Evolutionary conservation across 2,888 invertebrate genomes (phyloP).

Genomic region (Athetis lepigone): DNA sequence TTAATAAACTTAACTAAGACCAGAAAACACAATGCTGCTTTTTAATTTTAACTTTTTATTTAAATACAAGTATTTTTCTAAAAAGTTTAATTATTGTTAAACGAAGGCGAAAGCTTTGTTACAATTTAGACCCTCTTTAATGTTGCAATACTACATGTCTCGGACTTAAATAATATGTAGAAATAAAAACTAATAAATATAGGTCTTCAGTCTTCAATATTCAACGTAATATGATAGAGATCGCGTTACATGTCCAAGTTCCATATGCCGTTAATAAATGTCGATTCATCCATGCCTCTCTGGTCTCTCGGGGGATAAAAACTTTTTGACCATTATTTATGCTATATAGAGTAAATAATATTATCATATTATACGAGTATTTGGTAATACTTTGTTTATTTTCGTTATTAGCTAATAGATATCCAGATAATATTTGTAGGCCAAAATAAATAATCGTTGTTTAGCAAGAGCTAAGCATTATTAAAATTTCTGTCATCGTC

Average conservation of each 20-base stretch:
- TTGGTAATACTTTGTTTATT: neutral
- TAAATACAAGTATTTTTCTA: neutral
- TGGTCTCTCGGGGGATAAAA: conserved; percentile 26
- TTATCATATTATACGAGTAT: conserved; percentile 13
- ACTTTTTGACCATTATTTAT: conserved; percentile 55
- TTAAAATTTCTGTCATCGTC: too few species aligned
- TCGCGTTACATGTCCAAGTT: conserved; percentile 39
- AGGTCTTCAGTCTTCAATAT: neutral
- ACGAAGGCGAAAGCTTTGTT: neutral
- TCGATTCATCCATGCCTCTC: conserved; percentile 48
- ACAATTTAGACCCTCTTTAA: neutral
- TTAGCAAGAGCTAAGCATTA: too few species aligned
- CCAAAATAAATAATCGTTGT: too few species aligned
- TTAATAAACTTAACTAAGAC: too few species aligned
- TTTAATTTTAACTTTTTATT: neutral
- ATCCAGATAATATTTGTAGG: neutral
- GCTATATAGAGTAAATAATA: conserved; percentile 23
- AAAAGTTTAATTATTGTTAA: neutral
- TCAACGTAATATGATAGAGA: conserved; percentile 4
- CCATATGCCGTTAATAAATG: conserved; percentile 48
- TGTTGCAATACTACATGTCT: neutral
- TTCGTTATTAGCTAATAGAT: neutral
- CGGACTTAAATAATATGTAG: neutral
- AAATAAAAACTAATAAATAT: neutral
- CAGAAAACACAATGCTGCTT: neutral